Evolutionary conservation across 2,888 invertebrate genomes (phyloP), one percentile per base, ranked within the genome.

Genomic region (Scotopteryx bipunctaria): DNA sequence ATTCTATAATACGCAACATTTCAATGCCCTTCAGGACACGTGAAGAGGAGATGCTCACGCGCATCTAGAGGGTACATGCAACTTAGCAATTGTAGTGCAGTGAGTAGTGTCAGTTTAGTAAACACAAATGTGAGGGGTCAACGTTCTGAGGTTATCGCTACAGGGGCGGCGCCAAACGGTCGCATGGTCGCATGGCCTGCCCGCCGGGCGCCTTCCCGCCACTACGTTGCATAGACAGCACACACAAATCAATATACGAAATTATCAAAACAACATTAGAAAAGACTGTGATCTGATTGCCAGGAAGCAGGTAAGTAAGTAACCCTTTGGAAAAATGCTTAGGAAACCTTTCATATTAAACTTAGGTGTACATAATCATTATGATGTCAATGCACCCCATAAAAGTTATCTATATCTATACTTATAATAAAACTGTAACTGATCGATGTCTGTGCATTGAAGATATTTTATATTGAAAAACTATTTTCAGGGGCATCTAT

Each of bases 91-190:
- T 58, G 65, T 63, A 66, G 63, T 73, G 72, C 71, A 76, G 69
- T 61, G 64, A 69, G 69, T 76, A 71, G 65, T 66, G 69, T 68
- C 67, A 73, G 76, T 78, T 86, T 83, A 78, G 83, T 86, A 85
- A 83, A 83, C 81, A 84, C 73, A 75, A 83, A 83, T 79, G 80
- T 78, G 78, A 74, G 62, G 79, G 89, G 86, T 88, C 87, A 86
- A 85, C 86, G 83, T 78, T 82, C 83, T 78, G 79, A 73, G 89
- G 89, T 89, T 89, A 89, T 88, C 89, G 64, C 59, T 53, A 64
- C 67, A 77, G 80, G 76, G 81, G 82, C 84, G 86, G 86, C 88
- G 87, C 83, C 88, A 78, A 72, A 81, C 81, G 76, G 83, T 79
- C 86, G 86, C 79, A 73, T 72, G 77, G 78, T 66, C 78, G 71